Conservation (phyloP, 92 coral and sea anemone genomes). For the Pocillopora meandrina region DNA sequence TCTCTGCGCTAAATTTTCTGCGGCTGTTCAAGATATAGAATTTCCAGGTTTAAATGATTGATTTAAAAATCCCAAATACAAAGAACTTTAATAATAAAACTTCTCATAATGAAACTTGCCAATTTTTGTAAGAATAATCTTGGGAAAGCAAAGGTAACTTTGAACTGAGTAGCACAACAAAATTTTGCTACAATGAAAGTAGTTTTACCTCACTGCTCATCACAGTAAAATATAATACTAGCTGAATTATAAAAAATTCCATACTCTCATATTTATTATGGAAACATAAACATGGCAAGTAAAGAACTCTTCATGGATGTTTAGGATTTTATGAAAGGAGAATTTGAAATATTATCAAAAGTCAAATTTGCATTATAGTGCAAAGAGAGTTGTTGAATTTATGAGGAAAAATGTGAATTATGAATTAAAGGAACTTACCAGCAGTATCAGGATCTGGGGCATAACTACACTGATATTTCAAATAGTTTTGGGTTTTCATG, state of each 20-base stretch:
- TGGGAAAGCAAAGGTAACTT: neutral
- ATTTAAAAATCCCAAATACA: neutral
- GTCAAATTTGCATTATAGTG: neutral
- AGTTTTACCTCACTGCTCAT: neutral
- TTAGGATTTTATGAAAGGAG: neutral
- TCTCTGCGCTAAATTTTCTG: neutral
- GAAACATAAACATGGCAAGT: neutral
- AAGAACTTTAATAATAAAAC: neutral
- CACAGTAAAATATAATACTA: neutral
- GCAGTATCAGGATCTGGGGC: no score
- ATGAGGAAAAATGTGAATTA: neutral
- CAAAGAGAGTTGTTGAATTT: neutral
- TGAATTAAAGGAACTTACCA: neutral
- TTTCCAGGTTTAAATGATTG: neutral
- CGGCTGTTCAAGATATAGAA: neutral
- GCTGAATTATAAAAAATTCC: neutral
- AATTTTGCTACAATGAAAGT: neutral
- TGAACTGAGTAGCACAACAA: neutral
- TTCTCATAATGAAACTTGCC: no score
- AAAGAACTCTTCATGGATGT: neutral
- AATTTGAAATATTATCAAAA: neutral
- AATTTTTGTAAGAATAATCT: no score
- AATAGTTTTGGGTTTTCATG: no score
- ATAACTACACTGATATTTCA: no score
- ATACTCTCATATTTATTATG: neutral